A percentile compares a stretch with the other conserved stretches of the same genome.
Conservation (phyloP, 2,113 vertebrate genomes). For the Echinops telfairi region DNA sequence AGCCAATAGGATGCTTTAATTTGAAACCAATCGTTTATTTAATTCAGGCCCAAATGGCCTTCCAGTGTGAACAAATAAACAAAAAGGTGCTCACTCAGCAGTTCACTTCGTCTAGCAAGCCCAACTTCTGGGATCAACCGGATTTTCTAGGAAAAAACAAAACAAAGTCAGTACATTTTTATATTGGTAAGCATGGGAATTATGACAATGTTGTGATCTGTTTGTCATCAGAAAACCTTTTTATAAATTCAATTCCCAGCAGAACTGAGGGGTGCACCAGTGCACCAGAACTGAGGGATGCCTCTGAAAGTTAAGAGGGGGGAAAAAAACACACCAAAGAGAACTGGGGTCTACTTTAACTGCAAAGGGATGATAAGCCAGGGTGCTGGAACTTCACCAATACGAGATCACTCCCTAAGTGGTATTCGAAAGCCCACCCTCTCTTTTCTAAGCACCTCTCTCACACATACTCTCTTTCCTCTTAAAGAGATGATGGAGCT, state of each 20-base stretch:
- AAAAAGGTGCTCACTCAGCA: background rate
- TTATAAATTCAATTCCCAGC: slow-evolving; percentile 72
- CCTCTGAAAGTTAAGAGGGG: background rate
- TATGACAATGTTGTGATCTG: background rate
- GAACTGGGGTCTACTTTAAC: slow-evolving; percentile 75
- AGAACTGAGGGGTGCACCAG: too few relatives aligned
- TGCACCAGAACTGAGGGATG: slow-evolving; percentile 69
- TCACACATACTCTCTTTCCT: slow-evolving; percentile 71
- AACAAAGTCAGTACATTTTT: background rate
- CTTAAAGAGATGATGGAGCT: slow-evolving; percentile 84
- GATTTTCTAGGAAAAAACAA: slow-evolving; percentile 19
- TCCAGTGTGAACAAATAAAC: slow-evolving; percentile 1
- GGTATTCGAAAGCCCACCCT: slow-evolving; percentile 78
- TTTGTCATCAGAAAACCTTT: slow-evolving; percentile 70
- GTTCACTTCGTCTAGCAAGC: background rate
- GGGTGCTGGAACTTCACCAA: slow-evolving; percentile 81
- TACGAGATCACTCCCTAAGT: slow-evolving; percentile 85
- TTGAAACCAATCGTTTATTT: background rate
- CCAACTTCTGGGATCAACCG: background rate
- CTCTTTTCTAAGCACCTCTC: slow-evolving; percentile 54
- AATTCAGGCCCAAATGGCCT: slow-evolving; percentile 11
- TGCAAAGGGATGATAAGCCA: slow-evolving; percentile 75
- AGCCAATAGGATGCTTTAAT: slow-evolving; percentile 12
- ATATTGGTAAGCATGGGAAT: background rate
- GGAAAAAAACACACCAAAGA: background rate